These are phyloP conservation scores for Danio tinwini DNA, from an alignment of 2,797 vertebrate genomes.

Conservation along the genomic window DNA sequence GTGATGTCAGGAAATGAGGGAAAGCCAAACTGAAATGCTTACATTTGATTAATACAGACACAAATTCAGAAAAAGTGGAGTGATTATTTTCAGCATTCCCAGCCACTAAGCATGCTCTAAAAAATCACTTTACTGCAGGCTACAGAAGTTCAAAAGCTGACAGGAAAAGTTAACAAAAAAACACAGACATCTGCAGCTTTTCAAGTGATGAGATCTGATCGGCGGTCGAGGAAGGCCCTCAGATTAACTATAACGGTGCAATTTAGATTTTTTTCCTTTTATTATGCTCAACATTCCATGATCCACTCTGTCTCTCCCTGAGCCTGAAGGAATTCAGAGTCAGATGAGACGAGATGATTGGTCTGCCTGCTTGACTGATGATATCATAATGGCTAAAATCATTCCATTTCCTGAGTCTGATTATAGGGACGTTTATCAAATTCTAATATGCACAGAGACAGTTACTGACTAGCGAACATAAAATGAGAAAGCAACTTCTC, in stretches of 20 bases:
- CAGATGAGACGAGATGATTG: conserved; percentile 36
- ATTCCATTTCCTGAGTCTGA: conserved; percentile 42
- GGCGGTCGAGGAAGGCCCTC: not conserved
- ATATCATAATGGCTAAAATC: conserved; percentile 41
- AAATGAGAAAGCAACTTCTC: conserved; percentile 11
- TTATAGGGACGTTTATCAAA: conserved; percentile 36
- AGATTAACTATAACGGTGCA: conserved; percentile 22
- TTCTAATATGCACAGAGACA: conserved; percentile 26
- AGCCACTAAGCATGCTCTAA: conserved; percentile 4
- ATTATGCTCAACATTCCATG: conserved; percentile 34
- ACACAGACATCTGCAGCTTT: conserved; percentile 19
- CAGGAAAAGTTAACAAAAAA: conserved; percentile 22
- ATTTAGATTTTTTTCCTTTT: conserved; percentile 34
- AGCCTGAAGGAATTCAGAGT: conserved; percentile 35
- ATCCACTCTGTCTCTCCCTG: conserved; percentile 15
- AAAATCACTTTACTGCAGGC: conserved; percentile 24
- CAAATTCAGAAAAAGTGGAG: conserved; percentile 13
- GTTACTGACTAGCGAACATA: conserved; percentile 7
- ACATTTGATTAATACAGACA: not conserved
- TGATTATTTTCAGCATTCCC: conserved; percentile 23
- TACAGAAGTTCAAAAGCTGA: conserved; percentile 18
- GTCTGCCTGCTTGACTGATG: conserved; percentile 42
- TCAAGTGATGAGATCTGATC: conserved; percentile 20
- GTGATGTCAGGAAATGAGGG: conserved; percentile 13
- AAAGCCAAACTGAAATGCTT: not conserved